These are phyloP conservation scores for Drosophila hawaiiensis DNA, from an alignment of 2,888 invertebrate genomes.

Conservation along the genomic window DNA sequence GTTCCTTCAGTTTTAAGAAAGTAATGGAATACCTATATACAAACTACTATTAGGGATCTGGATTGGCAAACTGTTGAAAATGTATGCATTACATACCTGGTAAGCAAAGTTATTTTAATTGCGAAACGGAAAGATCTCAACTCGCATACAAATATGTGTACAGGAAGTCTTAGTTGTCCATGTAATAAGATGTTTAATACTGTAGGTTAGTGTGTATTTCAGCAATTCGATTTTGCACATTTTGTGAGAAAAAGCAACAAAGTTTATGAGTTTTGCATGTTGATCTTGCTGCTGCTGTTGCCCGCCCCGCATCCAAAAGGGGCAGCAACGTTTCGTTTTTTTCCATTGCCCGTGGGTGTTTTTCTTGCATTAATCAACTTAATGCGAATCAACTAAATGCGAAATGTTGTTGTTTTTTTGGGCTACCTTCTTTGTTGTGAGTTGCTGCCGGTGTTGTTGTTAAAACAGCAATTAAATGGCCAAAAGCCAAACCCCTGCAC, in stretches of 20 bases:
- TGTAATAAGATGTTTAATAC: neutral
- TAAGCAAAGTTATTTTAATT: neutral
- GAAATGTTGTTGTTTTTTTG: conserved; percentile 38
- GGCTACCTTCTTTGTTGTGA: conserved; percentile 34
- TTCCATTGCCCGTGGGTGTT: conserved; percentile 52
- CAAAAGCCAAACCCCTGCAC: conserved; percentile 69
- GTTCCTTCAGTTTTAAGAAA: neutral
- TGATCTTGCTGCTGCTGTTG: conserved; percentile 22
- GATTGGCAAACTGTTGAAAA: neutral
- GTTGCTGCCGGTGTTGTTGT: conserved; percentile 13
- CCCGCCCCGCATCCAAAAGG: conserved; percentile 6
- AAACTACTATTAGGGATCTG: neutral
- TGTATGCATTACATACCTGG: neutral
- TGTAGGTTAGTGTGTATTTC: neutral
- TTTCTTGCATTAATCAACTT: conserved; percentile 71
- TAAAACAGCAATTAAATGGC: conserved; percentile 80
- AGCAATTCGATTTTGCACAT: conserved; percentile 18
- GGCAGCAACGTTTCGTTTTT: conserved; percentile 10
- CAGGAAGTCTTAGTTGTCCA: neutral
- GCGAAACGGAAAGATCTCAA: neutral
- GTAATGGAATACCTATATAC: neutral
- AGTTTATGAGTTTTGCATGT: conserved; percentile 16
- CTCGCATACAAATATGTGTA: neutral
- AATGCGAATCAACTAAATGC: conserved; percentile 70
- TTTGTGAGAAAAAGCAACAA: conserved; percentile 20